phyloP scores from a whole-genome alignment of 1,140 invertebrate species.

The Eriosoma lanigerum region DNA sequence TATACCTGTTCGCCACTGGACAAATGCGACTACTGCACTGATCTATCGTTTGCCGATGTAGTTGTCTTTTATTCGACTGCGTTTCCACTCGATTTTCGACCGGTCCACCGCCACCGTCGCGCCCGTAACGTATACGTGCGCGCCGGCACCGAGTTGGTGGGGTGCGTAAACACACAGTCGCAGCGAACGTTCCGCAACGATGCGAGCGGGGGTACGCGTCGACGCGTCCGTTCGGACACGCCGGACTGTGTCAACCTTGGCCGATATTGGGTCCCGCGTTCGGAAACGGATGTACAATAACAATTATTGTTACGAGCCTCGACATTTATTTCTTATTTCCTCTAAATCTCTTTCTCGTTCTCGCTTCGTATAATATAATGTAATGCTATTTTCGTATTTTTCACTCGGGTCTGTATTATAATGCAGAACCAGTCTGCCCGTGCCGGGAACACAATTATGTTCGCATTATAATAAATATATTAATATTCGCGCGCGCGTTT shows the following conservation, averaged over 20 bases:
- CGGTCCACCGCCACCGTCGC: background rate
- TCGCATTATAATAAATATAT: too few relatives aligned
- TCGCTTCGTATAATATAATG: too few relatives aligned
- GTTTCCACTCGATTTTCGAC: conserved; percentile 26
- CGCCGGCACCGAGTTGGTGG: background rate
- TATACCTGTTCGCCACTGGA: conserved; percentile 31
- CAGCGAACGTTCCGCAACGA: too few relatives aligned
- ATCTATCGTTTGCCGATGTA: background rate
- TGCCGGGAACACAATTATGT: too few relatives aligned
- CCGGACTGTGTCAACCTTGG: conserved; percentile 47
- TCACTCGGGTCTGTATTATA: too few relatives aligned
- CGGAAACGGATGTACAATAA: conserved; percentile 46
- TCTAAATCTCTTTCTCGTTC: background rate
- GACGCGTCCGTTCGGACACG: background rate
- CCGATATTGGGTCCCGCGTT: conserved; percentile 29
- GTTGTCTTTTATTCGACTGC: conserved; percentile 47
- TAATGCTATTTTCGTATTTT: too few relatives aligned
- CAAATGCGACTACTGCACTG: conserved; percentile 42
- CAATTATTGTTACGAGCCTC: background rate
- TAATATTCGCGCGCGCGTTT: too few relatives aligned
- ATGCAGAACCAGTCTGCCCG: too few relatives aligned
- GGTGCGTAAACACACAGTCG: background rate
- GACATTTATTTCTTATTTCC: background rate
- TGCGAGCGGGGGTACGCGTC: conserved; percentile 12
- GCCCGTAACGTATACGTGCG: background rate